These are phyloP conservation scores for Saccopteryx leptura DNA, from an alignment of 2,113 vertebrate genomes.

Conservation along the genomic window DNA sequence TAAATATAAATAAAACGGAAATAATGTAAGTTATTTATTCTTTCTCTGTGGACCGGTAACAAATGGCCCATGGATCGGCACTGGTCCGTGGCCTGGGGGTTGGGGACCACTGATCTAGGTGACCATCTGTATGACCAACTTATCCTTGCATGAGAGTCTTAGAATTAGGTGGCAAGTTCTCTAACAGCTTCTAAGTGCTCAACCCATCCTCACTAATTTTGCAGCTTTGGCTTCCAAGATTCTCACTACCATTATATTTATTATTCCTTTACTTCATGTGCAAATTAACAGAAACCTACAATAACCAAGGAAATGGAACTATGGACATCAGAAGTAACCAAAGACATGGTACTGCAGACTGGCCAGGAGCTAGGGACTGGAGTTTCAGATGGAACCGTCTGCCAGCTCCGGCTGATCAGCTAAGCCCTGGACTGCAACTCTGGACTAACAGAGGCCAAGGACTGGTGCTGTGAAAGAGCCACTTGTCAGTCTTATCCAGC, in stretches of 20 bases:
- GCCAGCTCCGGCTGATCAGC: background rate
- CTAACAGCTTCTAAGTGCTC: background rate
- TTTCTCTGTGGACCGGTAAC: too few species aligned
- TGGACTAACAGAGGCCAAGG: background rate
- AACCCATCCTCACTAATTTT: background rate
- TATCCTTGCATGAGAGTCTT: background rate
- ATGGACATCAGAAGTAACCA: background rate
- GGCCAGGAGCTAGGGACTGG: background rate
- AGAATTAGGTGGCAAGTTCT: background rate
- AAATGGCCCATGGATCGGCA: too few species aligned
- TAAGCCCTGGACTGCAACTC: background rate
- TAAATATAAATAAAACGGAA: too few species aligned
- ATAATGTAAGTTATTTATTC: too few species aligned
- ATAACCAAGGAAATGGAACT: background rate
- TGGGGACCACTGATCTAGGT: too few species aligned
- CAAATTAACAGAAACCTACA: background rate
- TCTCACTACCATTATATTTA: background rate
- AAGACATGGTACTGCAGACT: background rate
- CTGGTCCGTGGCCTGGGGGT: too few species aligned
- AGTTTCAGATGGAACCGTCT: background rate
- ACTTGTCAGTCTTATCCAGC: background rate
- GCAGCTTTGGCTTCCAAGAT: background rate
- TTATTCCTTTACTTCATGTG: background rate
- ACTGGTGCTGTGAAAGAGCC: background rate
- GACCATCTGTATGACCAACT: background rate